Percentiles rank a stretch among this genome's conserved stretches.
These are phyloP conservation scores for Archegozetes longisetosus DNA, from an alignment of 1,140 invertebrate genomes.

Conservation along the genomic window DNA sequence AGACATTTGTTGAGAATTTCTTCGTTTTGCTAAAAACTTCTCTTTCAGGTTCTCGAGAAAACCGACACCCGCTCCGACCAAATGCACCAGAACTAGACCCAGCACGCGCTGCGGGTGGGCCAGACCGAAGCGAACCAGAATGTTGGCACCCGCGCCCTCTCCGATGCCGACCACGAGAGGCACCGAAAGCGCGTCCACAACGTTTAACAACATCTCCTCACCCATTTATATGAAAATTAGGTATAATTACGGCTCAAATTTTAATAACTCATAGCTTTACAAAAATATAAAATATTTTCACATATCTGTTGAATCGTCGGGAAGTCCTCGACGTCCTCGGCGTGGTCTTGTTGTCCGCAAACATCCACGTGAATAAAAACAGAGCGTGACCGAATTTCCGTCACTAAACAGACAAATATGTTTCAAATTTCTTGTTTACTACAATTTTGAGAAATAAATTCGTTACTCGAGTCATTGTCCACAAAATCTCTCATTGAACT, in stretches of 20 bases:
- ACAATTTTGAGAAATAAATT: not conserved
- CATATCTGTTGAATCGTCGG: slow-evolving; percentile 48
- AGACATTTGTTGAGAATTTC: slow-evolving; percentile 3
- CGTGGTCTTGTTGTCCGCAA: slow-evolving; percentile 69
- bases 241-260: not conserved
- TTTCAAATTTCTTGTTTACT: not conserved
- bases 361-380: slow-evolving; percentile 77
- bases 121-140: slow-evolving; percentile 30
- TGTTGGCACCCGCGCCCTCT: slow-evolving; percentile 26
- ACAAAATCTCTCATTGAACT: slow-evolving; percentile 10
- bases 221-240: slow-evolving; percentile 38
- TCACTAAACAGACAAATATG: slow-evolving; percentile 31
- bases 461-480: slow-evolving; percentile 2
- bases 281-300: not conserved
- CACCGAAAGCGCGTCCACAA: slow-evolving; percentile 19
- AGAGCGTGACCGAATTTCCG: slow-evolving; percentile 62
- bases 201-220: slow-evolving; percentile 52
- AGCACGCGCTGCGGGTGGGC: slow-evolving; percentile 53
- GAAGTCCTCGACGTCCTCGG: slow-evolving; percentile 49
- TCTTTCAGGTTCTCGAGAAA: slow-evolving; percentile 73
- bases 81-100: slow-evolving; percentile 68
- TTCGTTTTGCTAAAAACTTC: slow-evolving; percentile 32
- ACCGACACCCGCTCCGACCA: slow-evolving; percentile 66
- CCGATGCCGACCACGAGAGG: slow-evolving; percentile 24
- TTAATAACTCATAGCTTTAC: not conserved